These are phyloP conservation scores for Suncus etruscus DNA, from an alignment of 2,113 vertebrate genomes.

Conservation along the genomic window DNA sequence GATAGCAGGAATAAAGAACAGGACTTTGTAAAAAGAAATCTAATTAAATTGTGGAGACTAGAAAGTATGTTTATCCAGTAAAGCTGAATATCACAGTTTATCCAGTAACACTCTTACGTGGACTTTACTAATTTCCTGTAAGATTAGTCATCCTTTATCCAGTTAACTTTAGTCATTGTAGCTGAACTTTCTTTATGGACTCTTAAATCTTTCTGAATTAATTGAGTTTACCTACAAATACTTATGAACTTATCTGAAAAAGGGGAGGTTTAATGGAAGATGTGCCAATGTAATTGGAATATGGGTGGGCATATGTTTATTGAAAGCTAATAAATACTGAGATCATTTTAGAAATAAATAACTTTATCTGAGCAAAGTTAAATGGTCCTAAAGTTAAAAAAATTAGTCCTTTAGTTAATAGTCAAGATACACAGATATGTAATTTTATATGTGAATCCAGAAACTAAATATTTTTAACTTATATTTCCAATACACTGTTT, in stretches of 20 bases:
- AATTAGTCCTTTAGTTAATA: conserved; percentile 13
- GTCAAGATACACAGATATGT: conserved; percentile 20
- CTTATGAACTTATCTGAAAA: too few species aligned
- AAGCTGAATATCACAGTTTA: conserved; percentile 27
- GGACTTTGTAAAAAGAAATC: conserved; percentile 39
- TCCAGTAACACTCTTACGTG: conserved; percentile 28
- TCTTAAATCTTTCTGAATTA: conserved; percentile 56
- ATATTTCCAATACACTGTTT: conserved; percentile 4
- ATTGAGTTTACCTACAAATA: neutral
- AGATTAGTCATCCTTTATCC: conserved; percentile 15
- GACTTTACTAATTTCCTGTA: conserved; percentile 29
- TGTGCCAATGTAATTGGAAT: neutral
- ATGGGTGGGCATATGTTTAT: neutral
- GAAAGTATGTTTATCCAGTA: conserved; percentile 36
- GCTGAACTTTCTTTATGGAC: neutral
- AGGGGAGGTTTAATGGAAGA: neutral
- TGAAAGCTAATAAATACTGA: conserved; percentile 47
- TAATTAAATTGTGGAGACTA: conserved; percentile 52
- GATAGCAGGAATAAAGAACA: conserved; percentile 35
- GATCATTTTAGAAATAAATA: neutral
- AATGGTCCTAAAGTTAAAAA: conserved; percentile 17
- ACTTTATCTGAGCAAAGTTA: neutral
- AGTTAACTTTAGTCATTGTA: neutral
- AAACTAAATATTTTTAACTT: conserved; percentile 12
- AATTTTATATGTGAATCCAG: neutral